Base-by-base conservation (phyloP, 2,888 invertebrate species). In the Drosophila ezoana region DNA sequence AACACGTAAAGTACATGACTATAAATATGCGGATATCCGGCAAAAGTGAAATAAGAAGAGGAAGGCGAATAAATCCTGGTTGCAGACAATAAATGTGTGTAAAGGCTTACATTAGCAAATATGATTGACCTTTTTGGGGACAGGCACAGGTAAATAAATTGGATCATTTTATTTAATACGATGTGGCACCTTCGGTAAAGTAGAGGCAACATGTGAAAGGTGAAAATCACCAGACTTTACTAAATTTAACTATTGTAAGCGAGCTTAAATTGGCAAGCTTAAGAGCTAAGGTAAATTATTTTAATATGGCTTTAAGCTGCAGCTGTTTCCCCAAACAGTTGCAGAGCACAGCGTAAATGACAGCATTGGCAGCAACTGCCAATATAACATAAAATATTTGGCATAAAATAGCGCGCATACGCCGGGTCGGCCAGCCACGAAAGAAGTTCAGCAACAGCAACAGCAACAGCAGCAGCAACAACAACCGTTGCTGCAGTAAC, bases 371-470 rank as follows among this genome's bases (percentile, higher is more conserved):
- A 40, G 53, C 23, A 51, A 6, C 75, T 74, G 75, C 66, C 81
- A 78, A 80, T 84, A 72, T 53, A 75, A 53, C 64, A 84, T 68
- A 56, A 77, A 79, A 73, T 77, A 80, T 83, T 83, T 66, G 66
- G 60, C 62, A 83, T 68, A 72, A 85, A 75, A 78, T 71, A 84
- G 47, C 72, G 79, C 69, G 79, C 66, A 80, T 72, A 76, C 80
- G 77, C 56, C 70, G 61, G 69, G 61, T 76, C 61, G 58, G 53
- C 67, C 52, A 65, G 47, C 40, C 33, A 11, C 35, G 32, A 41
- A 13, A 51, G 37, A 37, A 13, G 16, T n/a, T 4, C 49, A 40
- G 38, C 45, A 38, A 16, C 18, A 37, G 23, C 47, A 44, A 38
- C 9, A 54, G 32, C 38, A n/a, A 8, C 28, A 18, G 44, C 38